Percentiles rank a stretch among this genome's conserved stretches.
Conservation (phyloP, 1,140 invertebrate genomes). For the Hetaerina americana region DNA sequence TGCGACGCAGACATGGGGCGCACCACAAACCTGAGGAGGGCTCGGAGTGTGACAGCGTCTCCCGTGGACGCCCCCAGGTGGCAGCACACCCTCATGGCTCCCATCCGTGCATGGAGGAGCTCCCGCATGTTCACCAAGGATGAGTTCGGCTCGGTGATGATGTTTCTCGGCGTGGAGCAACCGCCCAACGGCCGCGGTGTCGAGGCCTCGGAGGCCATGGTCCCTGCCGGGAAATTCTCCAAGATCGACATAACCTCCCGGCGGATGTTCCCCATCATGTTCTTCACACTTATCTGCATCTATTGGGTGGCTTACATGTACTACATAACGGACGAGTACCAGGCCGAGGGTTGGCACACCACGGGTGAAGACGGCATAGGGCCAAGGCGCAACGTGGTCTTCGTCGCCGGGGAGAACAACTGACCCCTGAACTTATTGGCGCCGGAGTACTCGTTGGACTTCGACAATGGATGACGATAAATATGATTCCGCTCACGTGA, state of each 20-base stretch:
- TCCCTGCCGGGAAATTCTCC: conserved; percentile 22
- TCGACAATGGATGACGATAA: too few species aligned
- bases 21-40: not conserved
- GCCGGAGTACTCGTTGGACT: too few species aligned
- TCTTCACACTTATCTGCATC: conserved; percentile 33
- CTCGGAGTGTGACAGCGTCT: not conserved
- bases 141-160: conserved; percentile 3
- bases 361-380: not conserved
- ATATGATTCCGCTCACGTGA: too few species aligned
- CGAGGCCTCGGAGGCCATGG: conserved; percentile 7
- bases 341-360: not conserved
- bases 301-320: conserved; percentile 37
- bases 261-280: conserved; percentile 34
- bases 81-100: not conserved
- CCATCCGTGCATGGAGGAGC: not conserved
- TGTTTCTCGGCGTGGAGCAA: conserved; percentile 7
- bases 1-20: not conserved
- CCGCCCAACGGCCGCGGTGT: conserved; percentile 8
- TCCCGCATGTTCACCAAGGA: conserved; percentile 3
- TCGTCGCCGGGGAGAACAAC: not conserved
- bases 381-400: not conserved
- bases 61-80: not conserved
- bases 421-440: too few species aligned
- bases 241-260: conserved; percentile 37
- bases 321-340: conserved; percentile 24